Evolutionary conservation across 1,140 invertebrate genomes (phyloP).

Genomic region (Lepidurus couesii): DNA sequence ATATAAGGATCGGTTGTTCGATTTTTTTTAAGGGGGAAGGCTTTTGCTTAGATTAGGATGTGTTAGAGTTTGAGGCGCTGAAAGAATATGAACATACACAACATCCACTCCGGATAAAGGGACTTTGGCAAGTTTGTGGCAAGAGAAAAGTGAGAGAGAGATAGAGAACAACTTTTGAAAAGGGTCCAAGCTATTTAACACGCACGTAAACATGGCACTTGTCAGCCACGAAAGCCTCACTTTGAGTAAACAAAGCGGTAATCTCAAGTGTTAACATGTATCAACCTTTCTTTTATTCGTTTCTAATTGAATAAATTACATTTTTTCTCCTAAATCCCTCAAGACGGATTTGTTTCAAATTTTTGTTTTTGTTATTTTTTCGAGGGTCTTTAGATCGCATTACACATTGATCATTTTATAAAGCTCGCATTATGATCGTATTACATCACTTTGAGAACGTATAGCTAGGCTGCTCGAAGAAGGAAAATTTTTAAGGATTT

Average conservation of each 20-base stretch:
- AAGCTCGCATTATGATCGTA: no score
- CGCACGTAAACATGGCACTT: constrained; percentile 14
- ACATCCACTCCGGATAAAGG: not conserved
- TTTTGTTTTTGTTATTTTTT: no score
- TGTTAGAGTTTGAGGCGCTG: constrained; percentile 4
- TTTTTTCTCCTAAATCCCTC: not conserved
- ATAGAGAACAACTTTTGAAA: not conserved
- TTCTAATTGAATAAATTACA: not conserved
- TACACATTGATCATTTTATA: no score
- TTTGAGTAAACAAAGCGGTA: not conserved
- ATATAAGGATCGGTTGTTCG: not conserved
- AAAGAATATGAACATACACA: constrained; percentile 16
- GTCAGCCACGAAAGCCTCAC: constrained; percentile 16
- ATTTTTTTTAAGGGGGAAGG: no score
- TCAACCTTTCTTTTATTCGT: not conserved
- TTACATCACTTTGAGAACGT: no score
- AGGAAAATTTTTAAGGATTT: no score
- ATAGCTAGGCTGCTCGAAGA: no score
- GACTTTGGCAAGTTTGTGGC: not conserved
- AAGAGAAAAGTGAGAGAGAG: not conserved
- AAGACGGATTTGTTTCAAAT: no score
- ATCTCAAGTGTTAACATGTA: not conserved
- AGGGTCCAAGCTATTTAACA: not conserved
- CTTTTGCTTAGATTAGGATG: constrained; percentile 22
- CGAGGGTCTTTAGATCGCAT: no score